Evolutionary conservation across 2,888 invertebrate genomes (phyloP).

Genomic region (Tetramorium bicarinatum): DNA sequence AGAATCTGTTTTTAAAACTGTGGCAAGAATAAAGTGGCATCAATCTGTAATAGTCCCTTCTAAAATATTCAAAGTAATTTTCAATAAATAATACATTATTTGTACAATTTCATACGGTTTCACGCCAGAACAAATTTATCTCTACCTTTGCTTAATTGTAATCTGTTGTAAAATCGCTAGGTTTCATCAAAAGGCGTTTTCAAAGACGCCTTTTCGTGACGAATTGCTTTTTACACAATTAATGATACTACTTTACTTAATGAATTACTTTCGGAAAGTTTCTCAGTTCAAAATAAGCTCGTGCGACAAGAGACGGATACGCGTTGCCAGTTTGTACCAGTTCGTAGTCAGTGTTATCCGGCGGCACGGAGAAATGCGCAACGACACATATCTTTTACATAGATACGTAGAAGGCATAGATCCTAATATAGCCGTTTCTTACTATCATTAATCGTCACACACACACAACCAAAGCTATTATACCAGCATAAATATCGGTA

Average conservation of each 20-base stretch:
- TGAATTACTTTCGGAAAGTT: conserved; percentile 8
- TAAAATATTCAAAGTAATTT: not conserved
- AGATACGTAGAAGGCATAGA: conserved; percentile 17
- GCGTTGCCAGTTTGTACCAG: conserved; percentile 34
- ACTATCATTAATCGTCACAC: conserved; percentile 2
- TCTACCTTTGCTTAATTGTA: conserved; percentile 9
- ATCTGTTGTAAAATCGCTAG: not conserved
- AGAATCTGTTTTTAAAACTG: not conserved
- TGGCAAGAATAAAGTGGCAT: conserved; percentile 9
- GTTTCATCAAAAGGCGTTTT: conserved; percentile 2
- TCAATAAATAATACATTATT: conserved; percentile 41
- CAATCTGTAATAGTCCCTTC: not conserved
- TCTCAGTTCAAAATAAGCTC: conserved; percentile 27
- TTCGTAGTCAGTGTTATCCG: conserved; percentile 33
- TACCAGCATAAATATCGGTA: conserved; percentile 3
- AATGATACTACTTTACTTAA: not conserved
- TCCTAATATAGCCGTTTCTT: conserved; percentile 12
- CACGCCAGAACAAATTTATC: not conserved
- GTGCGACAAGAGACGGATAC: conserved; percentile 27
- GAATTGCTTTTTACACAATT: not conserved
- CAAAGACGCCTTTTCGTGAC: not conserved
- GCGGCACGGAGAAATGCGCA: not conserved
- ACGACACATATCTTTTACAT: conserved; percentile 20
- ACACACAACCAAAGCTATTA: conserved; percentile 2
- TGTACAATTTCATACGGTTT: conserved; percentile 7